Evolutionary conservation across 2,797 vertebrate genomes (phyloP), one percentile per base, ranked within the genome.

Genomic region (Cossypha caffra): DNA sequence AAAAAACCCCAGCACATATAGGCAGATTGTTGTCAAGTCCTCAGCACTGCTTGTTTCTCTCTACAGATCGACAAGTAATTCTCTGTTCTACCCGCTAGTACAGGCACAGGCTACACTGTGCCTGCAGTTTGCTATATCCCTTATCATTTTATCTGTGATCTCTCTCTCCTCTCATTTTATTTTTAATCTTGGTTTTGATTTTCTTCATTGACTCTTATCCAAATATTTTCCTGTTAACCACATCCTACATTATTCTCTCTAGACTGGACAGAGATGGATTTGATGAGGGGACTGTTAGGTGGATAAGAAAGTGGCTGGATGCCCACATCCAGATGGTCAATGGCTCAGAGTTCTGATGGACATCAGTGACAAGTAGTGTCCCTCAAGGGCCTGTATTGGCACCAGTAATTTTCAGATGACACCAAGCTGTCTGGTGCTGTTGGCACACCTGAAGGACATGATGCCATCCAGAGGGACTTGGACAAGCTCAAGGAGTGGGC

Each of bases 1-100:
- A 84, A 11, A 73, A 43, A 9, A 0, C 1, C 1, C 2, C 5
- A 91, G 24, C 9, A 33, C 13, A 4, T 5, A 21, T 3, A 64
- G 25, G 2, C 7, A 66, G 5, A 16, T 25, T 37, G 4, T 16
- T 69, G 1, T 43, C 42, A n/a, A 23, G 15, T 54, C 13, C 21
- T 61, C 20, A 47, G 16, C 13, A 52, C 7, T 40, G 18, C 16
- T 4, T 52, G 6, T 45, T 87, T 90, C 16, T n/a, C 29, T 88
- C 42, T 57, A 13, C 2, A 51, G 9, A 66, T 50, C 2, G 3
- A 37, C 20, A n/a, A 19, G 29, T 13, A 61, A 66, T 71, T 72
- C 48, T 11, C 10, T n/a, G 3, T 61, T 28, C 4, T 62, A 33
- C 16, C n/a, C 63, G 33, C 6, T 77, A 55, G 29, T n/a, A 9